Evolutionary conservation across 2,888 invertebrate species (phyloP), one percentile per base, ranked within the genome.

Genomic region (Choreutis nemorana): DNA sequence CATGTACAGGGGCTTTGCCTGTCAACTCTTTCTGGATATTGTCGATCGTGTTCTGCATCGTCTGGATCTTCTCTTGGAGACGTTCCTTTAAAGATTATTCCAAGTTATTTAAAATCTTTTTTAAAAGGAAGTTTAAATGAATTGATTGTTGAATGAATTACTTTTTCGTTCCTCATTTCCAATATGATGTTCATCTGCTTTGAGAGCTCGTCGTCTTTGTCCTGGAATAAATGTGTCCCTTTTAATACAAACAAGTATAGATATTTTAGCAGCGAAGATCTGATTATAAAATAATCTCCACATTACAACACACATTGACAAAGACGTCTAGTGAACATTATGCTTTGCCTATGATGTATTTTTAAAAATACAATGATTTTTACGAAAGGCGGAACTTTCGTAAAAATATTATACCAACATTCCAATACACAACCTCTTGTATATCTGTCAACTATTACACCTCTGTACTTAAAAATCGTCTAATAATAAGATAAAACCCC

Each of bases 1-100:
- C 23, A 4, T 2, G 8, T 6, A 18, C 8, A 8, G 5, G 5
- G 8, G 28, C 23, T 10, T 49, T 42, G 3, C 55, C 59, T 2
- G 56, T 53, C 34, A 68, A 42, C 48, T 70, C 66, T 45, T 65
- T 63, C 46, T 64, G 63, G 13, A 68, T 55, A 39, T 66, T 68
- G 43, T 63, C 64, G 24, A 71, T 65, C 8, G 51, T 65, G 37
- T 41, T 46, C 47, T 59, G 60, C 64, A 65, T 60, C 21, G 41
- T 44, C 30, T 48, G 41, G 30, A 67, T 57, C 34, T 50, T 55
- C 15, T 57, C 50, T 29, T 58, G 56, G 10, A 71, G 51, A 6
- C 58, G 55, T 23, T 63, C 67, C 63, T 66, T n/a, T n/a, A 13
- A 2, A 15, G 8, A n/a, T 8, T n/a, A 10, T 5, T 5, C 5